These are phyloP conservation scores for Autographa gamma DNA, from an alignment of 2,888 invertebrate species.

Conservation along the genomic window DNA sequence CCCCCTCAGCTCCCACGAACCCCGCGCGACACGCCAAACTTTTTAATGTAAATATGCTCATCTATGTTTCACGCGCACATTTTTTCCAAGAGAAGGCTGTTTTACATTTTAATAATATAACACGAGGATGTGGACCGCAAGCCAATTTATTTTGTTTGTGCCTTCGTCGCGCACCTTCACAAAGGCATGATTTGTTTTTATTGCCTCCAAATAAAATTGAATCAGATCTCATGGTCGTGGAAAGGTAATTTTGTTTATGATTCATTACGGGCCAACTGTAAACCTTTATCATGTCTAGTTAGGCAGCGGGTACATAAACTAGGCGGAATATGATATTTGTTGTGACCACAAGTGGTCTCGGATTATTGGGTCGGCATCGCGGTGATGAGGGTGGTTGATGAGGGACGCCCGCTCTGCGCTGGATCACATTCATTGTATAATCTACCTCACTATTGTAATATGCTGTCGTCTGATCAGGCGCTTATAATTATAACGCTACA, in stretches of 20 bases:
- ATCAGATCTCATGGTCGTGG: conserved; percentile 53
- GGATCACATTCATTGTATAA: conserved; percentile 73
- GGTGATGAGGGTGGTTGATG: conserved; percentile 81
- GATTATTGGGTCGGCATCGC: conserved; percentile 72
- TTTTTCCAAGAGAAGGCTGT: conserved; percentile 33
- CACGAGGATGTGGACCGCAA: conserved; percentile 29
- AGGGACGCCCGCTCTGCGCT: conserved; percentile 68
- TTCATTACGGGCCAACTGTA: conserved; percentile 50
- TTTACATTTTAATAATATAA: conserved; percentile 49
- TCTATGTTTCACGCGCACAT: conserved; percentile 32
- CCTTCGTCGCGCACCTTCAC: conserved; percentile 34
- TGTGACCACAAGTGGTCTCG: conserved; percentile 63
- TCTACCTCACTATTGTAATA: conserved; percentile 65
- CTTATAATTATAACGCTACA: conserved; percentile 55
- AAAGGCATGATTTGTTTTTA: conserved; percentile 54
- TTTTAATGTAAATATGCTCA: conserved; percentile 42
- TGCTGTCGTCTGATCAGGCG: conserved; percentile 67
- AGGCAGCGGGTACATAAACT: conserved; percentile 65
- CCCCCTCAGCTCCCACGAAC: not conserved
- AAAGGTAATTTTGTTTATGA: conserved; percentile 54
- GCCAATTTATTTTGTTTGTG: conserved; percentile 45
- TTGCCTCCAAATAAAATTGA: conserved; percentile 46
- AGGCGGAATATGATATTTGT: conserved; percentile 69
- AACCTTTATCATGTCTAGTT: conserved; percentile 57
- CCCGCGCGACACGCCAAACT: conserved; percentile 25